Evolutionary conservation across 2,113 vertebrate genomes (phyloP).

Genomic region (Irena cyanogastra): DNA sequence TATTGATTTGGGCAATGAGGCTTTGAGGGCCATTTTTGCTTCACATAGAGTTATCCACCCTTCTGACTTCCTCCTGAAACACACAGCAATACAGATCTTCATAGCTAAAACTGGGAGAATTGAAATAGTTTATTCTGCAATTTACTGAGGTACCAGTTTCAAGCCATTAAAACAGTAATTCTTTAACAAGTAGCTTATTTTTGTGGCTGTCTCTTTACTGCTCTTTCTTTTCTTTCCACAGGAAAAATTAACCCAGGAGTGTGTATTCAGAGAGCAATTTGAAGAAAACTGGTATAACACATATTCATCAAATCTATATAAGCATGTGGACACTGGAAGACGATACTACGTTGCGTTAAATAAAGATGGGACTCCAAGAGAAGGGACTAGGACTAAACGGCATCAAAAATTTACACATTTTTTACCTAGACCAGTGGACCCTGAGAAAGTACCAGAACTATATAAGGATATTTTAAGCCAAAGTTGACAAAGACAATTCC

Average conservation of each 20-base stretch:
- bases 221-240: slow-evolving; percentile 63
- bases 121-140: background rate
- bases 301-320: slow-evolving; percentile 97
- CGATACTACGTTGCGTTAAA: slow-evolving; percentile 96
- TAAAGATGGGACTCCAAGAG: slow-evolving; percentile 92
- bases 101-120: background rate
- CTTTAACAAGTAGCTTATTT: background rate
- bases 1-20: background rate
- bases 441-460: slow-evolving; percentile 94
- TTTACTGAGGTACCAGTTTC: background rate
- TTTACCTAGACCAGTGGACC: slow-evolving; percentile 96
- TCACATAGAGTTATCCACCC: background rate
- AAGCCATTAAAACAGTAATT: background rate
- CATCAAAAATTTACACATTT: slow-evolving; percentile 99
- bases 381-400: slow-evolving; percentile 91
- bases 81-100: background rate
- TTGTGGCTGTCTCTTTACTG: background rate
- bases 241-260: slow-evolving; percentile 94
- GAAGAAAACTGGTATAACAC: slow-evolving; percentile 99
- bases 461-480: slow-evolving; percentile 97
- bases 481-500: slow-evolving; percentile 90
- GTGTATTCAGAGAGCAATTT: slow-evolving; percentile 96
- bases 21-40: background rate
- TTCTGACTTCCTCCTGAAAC: background rate
- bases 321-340: slow-evolving; percentile 89